phyloP scores from a whole-genome alignment of 2,888 invertebrate species.

The Eupsilia transversa region DNA sequence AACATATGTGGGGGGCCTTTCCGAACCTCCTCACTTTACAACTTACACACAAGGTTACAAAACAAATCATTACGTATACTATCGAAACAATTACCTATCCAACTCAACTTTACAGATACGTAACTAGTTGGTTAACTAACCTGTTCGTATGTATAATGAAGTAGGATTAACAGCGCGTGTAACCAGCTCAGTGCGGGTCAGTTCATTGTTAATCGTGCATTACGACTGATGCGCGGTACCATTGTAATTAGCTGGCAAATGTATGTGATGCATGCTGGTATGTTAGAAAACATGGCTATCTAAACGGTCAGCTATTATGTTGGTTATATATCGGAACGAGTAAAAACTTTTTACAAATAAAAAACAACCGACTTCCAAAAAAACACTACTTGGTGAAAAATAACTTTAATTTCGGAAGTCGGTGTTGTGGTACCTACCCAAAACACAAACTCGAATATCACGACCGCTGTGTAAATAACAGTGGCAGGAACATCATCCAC shows the following conservation, averaged over 20 bases:
- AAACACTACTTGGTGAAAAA: too few species aligned
- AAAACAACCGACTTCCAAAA: too few species aligned
- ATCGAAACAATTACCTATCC: constrained; percentile 26
- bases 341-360: too few species aligned
- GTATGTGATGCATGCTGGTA: background rate
- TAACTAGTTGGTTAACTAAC: constrained; percentile 33
- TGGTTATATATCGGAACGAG: background rate
- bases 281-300: background rate
- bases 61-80: background rate
- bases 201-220: constrained; percentile 31
- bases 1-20: too few species aligned
- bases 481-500: too few species aligned
- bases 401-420: too few species aligned
- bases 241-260: background rate
- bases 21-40: background rate
- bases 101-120: constrained; percentile 11
- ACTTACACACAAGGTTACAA: background rate
- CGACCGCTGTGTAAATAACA: too few species aligned
- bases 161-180: constrained; percentile 39
- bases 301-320: background rate
- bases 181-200: constrained; percentile 25
- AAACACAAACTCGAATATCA: too few species aligned
- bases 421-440: too few species aligned
- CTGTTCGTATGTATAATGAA: constrained; percentile 47
- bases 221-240: background rate